A percentile compares a stretch with the other conserved stretches of the same genome.
Evolutionary conservation across 2,888 invertebrate genomes (phyloP).

Genomic region (Torymus auratus): DNA sequence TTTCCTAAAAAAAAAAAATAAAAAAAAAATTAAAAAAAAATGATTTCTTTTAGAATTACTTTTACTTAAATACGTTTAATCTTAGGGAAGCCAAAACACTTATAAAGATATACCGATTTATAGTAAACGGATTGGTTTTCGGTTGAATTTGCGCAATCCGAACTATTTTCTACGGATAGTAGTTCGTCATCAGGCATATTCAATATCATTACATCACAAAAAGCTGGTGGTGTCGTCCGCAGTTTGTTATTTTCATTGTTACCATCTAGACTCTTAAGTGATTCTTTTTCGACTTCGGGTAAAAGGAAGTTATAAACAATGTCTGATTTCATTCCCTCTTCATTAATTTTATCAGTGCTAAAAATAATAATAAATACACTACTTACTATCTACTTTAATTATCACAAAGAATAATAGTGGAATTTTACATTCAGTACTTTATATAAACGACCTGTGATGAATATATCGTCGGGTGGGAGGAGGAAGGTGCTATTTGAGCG

Average conservation of each 20-base stretch:
- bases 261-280: conserved; percentile 62
- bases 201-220: conserved; percentile 68
- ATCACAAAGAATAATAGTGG: too few relatives aligned
- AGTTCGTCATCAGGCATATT: background rate
- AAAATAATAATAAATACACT: conserved; percentile 3
- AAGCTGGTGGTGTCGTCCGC: conserved; percentile 73
- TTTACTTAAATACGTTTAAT: too few relatives aligned
- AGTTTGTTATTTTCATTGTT: conserved; percentile 74
- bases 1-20: background rate
- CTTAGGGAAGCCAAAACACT: too few relatives aligned
- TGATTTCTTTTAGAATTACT: too few relatives aligned
- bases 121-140: background rate
- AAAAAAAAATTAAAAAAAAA: too few relatives aligned
- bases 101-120: background rate
- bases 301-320: conserved; percentile 76
- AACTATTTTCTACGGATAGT: background rate
- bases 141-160: background rate
- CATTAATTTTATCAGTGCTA: conserved; percentile 60
- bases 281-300: conserved; percentile 75
- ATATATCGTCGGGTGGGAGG: too few relatives aligned
- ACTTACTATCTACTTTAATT: too few relatives aligned
- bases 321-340: conserved; percentile 69
- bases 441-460: too few relatives aligned
- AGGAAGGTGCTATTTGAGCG: too few relatives aligned
- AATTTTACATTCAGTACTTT: too few relatives aligned